These are phyloP conservation scores for Apostichopus leukothele DNA, from an alignment of 53 echinoderm and acorn worm genomes.

Conservation along the genomic window DNA sequence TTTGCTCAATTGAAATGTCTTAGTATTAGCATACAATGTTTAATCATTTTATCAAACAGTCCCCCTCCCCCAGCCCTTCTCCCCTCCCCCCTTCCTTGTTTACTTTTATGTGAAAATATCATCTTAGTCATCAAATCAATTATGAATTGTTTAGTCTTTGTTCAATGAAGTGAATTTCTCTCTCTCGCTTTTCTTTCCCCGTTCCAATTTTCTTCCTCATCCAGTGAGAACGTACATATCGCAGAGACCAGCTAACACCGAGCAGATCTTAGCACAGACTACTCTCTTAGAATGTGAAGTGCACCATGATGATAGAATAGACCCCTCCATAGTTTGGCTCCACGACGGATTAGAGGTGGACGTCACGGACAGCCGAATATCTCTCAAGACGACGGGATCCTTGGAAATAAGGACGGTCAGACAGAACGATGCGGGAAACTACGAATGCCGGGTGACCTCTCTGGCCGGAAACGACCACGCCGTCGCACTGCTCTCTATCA, in stretches of 20 bases:
- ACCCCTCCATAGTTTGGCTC: slow-evolving; percentile 63
- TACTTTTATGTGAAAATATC: neutral
- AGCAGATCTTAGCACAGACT: slow-evolving; percentile 59
- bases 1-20: too few species aligned
- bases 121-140: neutral
- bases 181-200: too few species aligned
- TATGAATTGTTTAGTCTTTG: neutral
- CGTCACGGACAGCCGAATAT: slow-evolving; percentile 36
- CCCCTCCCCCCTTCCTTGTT: too few species aligned
- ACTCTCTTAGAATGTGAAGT: slow-evolving; percentile 67
- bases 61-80: too few species aligned
- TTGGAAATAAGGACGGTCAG: slow-evolving; percentile 63
- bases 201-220: neutral
- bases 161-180: neutral
- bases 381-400: slow-evolving; percentile 60
- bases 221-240: slow-evolving; percentile 72
- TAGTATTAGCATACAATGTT: too few species aligned
- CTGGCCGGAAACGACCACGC: slow-evolving; percentile 68
- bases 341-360: slow-evolving; percentile 63
- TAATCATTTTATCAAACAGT: neutral
- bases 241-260: slow-evolving; percentile 59
- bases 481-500: slow-evolving; percentile 66
- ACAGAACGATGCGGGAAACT: slow-evolving; percentile 67
- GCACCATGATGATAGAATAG: slow-evolving; percentile 63
- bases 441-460: slow-evolving; percentile 79